phyloP scores from a whole-genome alignment of 2,888 invertebrate genomes.

The Meandrusa payeni region DNA sequence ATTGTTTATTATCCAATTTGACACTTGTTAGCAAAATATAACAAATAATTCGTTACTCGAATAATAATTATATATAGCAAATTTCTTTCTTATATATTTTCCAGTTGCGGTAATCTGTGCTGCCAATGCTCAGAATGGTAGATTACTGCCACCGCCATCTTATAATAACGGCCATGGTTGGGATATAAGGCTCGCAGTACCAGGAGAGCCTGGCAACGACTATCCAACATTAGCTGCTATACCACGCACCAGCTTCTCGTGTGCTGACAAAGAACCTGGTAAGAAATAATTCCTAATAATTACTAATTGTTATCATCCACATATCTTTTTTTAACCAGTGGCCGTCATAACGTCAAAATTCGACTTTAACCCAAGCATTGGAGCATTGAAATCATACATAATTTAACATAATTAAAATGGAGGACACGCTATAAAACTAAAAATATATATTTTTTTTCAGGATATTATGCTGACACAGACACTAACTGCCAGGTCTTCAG shows the following conservation, averaged over 20 bases:
- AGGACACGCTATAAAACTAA: too few relatives aligned
- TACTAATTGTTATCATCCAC: too few relatives aligned
- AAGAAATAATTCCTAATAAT: constrained; percentile 18
- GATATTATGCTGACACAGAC: constrained; percentile 84
- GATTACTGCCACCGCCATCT: constrained; percentile 40
- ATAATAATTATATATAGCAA: too few relatives aligned
- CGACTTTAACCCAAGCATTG: too few relatives aligned
- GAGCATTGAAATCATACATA: too few relatives aligned
- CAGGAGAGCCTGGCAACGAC: constrained; percentile 84
- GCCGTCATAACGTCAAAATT: too few relatives aligned
- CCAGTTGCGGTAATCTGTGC: constrained; percentile 42
- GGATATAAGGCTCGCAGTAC: constrained; percentile 83
- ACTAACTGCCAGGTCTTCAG: constrained; percentile 85
- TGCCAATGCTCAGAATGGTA: constrained; percentile 48
- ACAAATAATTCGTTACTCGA: too few relatives aligned
- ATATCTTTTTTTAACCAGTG: too few relatives aligned
- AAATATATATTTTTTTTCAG: constrained; percentile 53
- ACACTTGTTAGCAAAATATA: too few relatives aligned
- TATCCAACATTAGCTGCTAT: constrained; percentile 82
- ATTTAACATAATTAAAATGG: too few relatives aligned
- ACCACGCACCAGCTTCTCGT: constrained; percentile 82
- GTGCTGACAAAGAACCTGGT: constrained; percentile 82
- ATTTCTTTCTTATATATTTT: constrained; percentile 25
- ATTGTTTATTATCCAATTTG: too few relatives aligned
- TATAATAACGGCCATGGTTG: constrained; percentile 66